phyloP scores from a whole-genome alignment of 2,888 invertebrate genomes.

The Odontomyia ornata region DNA sequence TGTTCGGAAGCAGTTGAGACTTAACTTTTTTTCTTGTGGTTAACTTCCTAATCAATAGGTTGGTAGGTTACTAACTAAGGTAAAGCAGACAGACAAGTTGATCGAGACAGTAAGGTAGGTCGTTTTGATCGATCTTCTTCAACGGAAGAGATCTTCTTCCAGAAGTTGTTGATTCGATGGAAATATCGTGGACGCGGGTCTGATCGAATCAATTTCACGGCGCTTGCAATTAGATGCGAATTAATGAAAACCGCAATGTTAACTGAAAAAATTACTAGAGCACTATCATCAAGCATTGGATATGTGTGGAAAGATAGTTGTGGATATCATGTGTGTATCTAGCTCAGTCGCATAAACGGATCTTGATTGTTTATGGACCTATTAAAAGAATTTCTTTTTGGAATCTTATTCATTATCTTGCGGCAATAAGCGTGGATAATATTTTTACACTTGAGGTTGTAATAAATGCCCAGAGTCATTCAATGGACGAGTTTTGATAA shows the following conservation, averaged over 20 bases:
- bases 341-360: constrained; percentile 42
- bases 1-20: background rate
- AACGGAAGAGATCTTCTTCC: background rate
- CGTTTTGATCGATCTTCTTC: background rate
- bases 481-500: too few relatives aligned
- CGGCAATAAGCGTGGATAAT: constrained; percentile 1
- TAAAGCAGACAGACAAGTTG: too few relatives aligned
- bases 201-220: constrained; percentile 21
- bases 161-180: background rate
- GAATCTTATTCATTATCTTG: constrained; percentile 38
- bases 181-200: background rate
- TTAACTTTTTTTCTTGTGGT: background rate
- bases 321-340: background rate
- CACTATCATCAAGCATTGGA: constrained; percentile 12
- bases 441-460: constrained; percentile 4
- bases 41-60: constrained; percentile 21
- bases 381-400: constrained; percentile 44
- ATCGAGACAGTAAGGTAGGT: background rate
- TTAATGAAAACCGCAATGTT: constrained; percentile 45
- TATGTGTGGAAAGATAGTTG: background rate
- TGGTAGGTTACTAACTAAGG: background rate
- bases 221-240: constrained; percentile 39
- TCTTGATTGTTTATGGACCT: constrained; percentile 41
- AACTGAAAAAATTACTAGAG: constrained; percentile 43
- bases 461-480: background rate